Evolutionary conservation across 2,888 invertebrate species (phyloP).

Genomic region (Synergus itoensis): DNA sequence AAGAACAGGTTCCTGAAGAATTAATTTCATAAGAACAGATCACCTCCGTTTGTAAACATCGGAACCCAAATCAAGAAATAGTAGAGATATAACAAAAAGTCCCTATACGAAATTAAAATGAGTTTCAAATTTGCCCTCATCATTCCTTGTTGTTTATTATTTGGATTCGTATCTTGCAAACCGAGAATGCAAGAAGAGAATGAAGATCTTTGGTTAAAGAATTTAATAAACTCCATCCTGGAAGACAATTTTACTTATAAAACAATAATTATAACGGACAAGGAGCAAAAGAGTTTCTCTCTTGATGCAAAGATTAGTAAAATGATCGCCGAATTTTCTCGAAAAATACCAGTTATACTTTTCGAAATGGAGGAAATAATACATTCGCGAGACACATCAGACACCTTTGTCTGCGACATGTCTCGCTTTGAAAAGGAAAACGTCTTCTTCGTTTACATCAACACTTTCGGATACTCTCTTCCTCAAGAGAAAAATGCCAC

Average conservation of each 20-base stretch:
- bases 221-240: neutral
- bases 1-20: too few species aligned
- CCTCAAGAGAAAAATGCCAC: neutral
- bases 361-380: neutral
- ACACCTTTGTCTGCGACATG: neutral
- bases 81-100: neutral
- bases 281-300: neutral
- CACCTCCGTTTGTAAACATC: neutral
- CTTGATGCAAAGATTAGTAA: neutral
- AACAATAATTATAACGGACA: neutral
- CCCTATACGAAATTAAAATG: neutral
- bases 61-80: neutral
- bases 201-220: neutral
- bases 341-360: neutral
- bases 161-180: neutral
- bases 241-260: neutral
- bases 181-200: neutral
- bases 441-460: neutral
- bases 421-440: neutral
- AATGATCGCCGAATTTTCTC: neutral
- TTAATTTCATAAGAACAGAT: neutral
- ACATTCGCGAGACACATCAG: neutral
- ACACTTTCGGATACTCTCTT: neutral
- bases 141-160: neutral
- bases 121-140: neutral